These are phyloP conservation scores for Momotus momota DNA, from an alignment of 2,797 vertebrate genomes.

Conservation along the genomic window DNA sequence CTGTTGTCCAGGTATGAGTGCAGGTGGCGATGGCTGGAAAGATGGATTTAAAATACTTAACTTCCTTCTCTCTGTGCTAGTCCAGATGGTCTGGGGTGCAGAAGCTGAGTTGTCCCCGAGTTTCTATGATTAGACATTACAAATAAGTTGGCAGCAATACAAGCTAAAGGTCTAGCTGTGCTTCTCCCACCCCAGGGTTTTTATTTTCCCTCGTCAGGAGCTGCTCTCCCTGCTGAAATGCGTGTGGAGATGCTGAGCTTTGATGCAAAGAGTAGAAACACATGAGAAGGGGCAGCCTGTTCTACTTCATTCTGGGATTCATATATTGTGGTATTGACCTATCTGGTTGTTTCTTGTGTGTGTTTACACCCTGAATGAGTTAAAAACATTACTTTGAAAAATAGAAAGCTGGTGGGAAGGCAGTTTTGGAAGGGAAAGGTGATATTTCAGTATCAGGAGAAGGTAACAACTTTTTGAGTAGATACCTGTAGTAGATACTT, in stretches of 20 bases:
- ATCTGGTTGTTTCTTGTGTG: background rate
- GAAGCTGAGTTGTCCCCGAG: background rate
- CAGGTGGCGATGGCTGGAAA: background rate
- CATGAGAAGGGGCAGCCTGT: background rate
- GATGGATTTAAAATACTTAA: background rate
- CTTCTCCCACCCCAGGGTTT: background rate
- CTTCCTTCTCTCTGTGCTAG: background rate
- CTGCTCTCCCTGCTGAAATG: background rate
- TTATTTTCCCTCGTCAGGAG: background rate
- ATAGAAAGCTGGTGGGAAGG: background rate
- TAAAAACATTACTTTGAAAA: background rate
- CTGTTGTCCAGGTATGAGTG: background rate
- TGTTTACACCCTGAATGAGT: background rate
- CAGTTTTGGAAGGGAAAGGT: background rate
- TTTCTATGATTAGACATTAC: background rate
- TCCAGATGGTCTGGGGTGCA: background rate
- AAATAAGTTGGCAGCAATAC: background rate
- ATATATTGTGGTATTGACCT: background rate
- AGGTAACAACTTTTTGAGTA: background rate
- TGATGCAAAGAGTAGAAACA: background rate
- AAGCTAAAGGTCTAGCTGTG: background rate
- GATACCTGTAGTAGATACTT: background rate
- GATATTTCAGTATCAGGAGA: background rate
- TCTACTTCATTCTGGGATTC: background rate
- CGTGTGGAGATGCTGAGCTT: background rate